Percentiles rank a stretch among this genome's conserved stretches.
These are phyloP conservation scores for Capricornis sumatraensis DNA, from an alignment of 2,113 vertebrate genomes.

Conservation along the genomic window DNA sequence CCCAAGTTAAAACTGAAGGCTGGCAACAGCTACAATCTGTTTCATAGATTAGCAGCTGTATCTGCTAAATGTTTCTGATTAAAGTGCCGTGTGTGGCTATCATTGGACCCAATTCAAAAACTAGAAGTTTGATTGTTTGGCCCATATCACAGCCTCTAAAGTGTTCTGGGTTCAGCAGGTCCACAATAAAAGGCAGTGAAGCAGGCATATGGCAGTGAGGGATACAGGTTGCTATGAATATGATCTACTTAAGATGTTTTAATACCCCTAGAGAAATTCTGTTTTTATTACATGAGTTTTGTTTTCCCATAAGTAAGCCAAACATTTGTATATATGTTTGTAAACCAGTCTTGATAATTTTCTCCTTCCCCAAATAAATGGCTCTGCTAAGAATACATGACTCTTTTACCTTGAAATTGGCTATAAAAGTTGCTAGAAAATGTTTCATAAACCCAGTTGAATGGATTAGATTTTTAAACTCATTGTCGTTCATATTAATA, in stretches of 20 bases:
- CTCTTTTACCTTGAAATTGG: slow-evolving; percentile 6
- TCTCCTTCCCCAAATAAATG: slow-evolving; percentile 10
- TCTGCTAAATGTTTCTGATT: slow-evolving; percentile 31
- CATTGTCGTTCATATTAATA: background rate
- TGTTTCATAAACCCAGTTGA: background rate
- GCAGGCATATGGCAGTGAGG: rapidly evolving
- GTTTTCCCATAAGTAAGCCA: background rate
- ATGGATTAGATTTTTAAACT: background rate
- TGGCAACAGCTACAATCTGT: background rate
- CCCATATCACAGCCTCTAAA: background rate
- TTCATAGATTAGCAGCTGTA: slow-evolving; percentile 25
- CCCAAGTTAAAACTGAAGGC: background rate
- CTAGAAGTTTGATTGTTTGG: background rate
- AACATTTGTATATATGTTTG: background rate
- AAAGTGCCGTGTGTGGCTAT: background rate
- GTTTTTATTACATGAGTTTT: slow-evolving; percentile 9
- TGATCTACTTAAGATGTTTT: background rate
- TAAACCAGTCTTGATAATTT: background rate
- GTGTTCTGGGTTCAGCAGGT: background rate
- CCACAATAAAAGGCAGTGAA: background rate
- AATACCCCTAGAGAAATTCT: background rate
- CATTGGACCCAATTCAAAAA: slow-evolving; percentile 3
- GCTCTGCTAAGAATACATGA: background rate
- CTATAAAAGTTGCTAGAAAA: background rate
- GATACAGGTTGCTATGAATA: background rate